Evolutionary conservation across 2,113 vertebrate genomes (phyloP), one percentile per base, ranked within the genome.

Genomic region (Hemiprocne comata): DNA sequence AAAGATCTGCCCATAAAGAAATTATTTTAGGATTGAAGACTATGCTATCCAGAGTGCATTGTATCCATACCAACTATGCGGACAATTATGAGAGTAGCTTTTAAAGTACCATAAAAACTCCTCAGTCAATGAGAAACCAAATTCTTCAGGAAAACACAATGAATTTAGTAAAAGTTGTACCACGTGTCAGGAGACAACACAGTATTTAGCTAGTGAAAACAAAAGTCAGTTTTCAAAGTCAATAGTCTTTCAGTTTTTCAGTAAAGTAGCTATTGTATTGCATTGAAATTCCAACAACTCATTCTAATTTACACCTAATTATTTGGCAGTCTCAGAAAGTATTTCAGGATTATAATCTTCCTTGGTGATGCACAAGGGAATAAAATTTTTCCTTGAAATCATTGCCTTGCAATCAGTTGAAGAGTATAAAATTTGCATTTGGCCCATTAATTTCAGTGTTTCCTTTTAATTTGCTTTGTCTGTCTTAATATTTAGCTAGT

Each of bases 21-120:
- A 93, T 94, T 91, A 93, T 84, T 95, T 95, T 90, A 93, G 60
- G 79, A 96, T 64, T 88, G 82, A 76, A 94, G 77, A 88, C 85
- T 85, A 67, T 85, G 85, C 46, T 81, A 62, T 73, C 61, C 87
- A 69, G 46, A n/a, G 40, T 4, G 16, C 72, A 95, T 66, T 91
- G 71, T 58, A 93, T 46, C 76, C 85, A 93, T 92, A 80, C 71
- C 79, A 94, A 64, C 55, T 46, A 21, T 19, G 40, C 33, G 38
- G 31, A 75, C n/a, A 92, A 74, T 29, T 86, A 61, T 13, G n/a
- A 78, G 11, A 86, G 31, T 25, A 53, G 55, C 58, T 75, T 82
- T 91, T 75, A 88, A 67, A 78, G 57, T 29, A 69, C n/a, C 23
- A n/a, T 75, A 79, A 84, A 79, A 91, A 73, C 14, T 50, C 54